Evolutionary conservation across 2,113 vertebrate genomes (phyloP), one percentile per base, ranked within the genome.

Genomic region (Turnix velox): DNA sequence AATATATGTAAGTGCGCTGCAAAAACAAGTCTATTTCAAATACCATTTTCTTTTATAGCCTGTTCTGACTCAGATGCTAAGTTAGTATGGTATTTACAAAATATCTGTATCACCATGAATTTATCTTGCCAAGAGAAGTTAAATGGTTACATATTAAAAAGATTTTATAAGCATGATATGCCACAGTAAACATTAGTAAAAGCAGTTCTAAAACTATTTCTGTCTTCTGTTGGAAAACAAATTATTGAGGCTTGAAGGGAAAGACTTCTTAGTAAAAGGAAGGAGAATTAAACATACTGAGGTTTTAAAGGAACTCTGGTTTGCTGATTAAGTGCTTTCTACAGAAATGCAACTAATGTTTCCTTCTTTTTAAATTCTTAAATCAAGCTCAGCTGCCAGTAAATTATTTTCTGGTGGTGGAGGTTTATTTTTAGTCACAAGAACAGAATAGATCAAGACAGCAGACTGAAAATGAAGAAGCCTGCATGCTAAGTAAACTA

Each of bases 61-160:
- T 91, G 31, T 45, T 88, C 82, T 86, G 86, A 94, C 78, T 95
- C 91, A 80, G 52, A 66, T 39, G 73, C 45, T 77, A 55, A 73
- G 55, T 51, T 76, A 83, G 91, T 52, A 33, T 46, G 80, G 84
- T 96, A 92, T 97, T 96, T 96, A 96, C 92, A 92, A 96, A 97
- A 89, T 94, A 97, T 67, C 74, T 55, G 54, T 76, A 83, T 86
- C 14, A 2, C 91, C 49, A 15, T 22, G 80, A 82, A 93, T 92
- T 95, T 82, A 93, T 88, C 95, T 97, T 65, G 92, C 94, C 55
- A 87, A 67, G 90, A 83, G 78, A 94, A 96, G 96, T 96, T 95
- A 97, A 97, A 96, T 59, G 72, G 93, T 97, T 96, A 97, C 87
- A 68, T 88, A 96, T 97, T 96, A 97, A 97, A 95, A 85, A 66